A percentile compares a stretch with the other conserved stretches of the same genome.
These are phyloP conservation scores for Pseudomugil tenellus DNA, from an alignment of 2,797 vertebrate genomes.

Conservation along the genomic window DNA sequence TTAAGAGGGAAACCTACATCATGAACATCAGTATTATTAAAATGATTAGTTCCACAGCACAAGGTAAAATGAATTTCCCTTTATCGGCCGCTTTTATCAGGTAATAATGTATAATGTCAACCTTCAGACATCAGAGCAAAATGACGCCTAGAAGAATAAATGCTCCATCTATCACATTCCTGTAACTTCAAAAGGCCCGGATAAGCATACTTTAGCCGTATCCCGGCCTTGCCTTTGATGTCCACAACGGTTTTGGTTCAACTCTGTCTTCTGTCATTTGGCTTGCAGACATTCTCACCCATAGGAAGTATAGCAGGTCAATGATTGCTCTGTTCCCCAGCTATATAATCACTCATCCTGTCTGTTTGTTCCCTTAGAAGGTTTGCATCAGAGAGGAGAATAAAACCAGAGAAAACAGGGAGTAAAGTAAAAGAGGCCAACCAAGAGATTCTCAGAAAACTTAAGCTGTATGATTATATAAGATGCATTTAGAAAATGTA, in stretches of 20 bases:
- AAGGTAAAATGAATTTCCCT: conserved; percentile 41
- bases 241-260: conserved; percentile 60
- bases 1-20: conserved; percentile 17
- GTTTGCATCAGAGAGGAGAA: conserved; percentile 44
- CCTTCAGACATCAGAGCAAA: conserved; percentile 46
- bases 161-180: conserved; percentile 41
- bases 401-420: conserved; percentile 44
- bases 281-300: conserved; percentile 55
- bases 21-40: conserved; percentile 20
- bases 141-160: conserved; percentile 43
- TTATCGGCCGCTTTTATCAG: conserved; percentile 46
- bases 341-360: conserved; percentile 45
- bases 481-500: conserved; percentile 34
- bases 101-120: conserved; percentile 31
- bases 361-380: conserved; percentile 69
- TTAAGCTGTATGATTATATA: conserved; percentile 40
- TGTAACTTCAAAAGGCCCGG: conserved; percentile 69
- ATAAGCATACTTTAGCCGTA: conserved; percentile 61
- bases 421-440: conserved; percentile 44
- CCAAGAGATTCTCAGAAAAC: conserved; percentile 48
- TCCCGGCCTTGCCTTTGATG: conserved; percentile 68
- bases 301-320: conserved; percentile 51
- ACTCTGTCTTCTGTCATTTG: conserved; percentile 71
- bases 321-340: conserved; percentile 58
- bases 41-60: conserved; percentile 32